Evolutionary conservation across 1,140 invertebrate genomes (phyloP), one percentile per base, ranked within the genome.

Genomic region (Galendromus occidentalis): DNA sequence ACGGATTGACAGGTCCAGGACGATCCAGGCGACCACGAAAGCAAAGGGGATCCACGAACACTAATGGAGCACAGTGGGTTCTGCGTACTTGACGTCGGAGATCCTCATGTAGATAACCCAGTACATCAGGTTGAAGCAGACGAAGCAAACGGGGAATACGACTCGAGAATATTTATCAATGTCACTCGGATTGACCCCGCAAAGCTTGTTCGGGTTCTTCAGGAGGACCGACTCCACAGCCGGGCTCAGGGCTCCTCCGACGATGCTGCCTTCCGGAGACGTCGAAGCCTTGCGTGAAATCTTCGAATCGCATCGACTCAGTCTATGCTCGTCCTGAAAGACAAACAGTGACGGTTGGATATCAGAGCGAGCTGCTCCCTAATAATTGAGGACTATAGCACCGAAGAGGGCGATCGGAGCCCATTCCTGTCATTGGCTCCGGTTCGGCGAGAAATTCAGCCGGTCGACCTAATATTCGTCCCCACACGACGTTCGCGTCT

Each of bases 81-180:
- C 51, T 33, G 51, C 51, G 51, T 59, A 59, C 51, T 59, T 59
- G 14, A 91, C 87, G 79, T 91, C 89, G 71, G 88, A 91, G 74
- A 94, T 91, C 81, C 93, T 89, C 69, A 93, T 80, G 74, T 94
- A 94, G 71, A 93, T 92, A 75, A 92, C 90, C 90, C 90, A 94
- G 77, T 94, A 93, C 88, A 91, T 91, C 66, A 92, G 82, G 76
- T 93, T 93, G 81, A 93, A 93, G 78, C 88, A 91, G 68, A 92
- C 86, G 80, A 93, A 93, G 79, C 88, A 91, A 64, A 93, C 88
- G 9, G 89, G 89, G 76, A 92, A 93, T 72, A 92, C 86, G 76
- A 91, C 90, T 72, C 90, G 83, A 42, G 88, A 91, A 75, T 92
- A 92, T 78, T 92, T 93, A 82, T 93, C 90, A 76, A 93, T 92